Percentiles rank a stretch among this genome's conserved stretches.
phyloP scores from a whole-genome alignment of 2,797 vertebrate species.

The Erpetoichthys calabaricus region DNA sequence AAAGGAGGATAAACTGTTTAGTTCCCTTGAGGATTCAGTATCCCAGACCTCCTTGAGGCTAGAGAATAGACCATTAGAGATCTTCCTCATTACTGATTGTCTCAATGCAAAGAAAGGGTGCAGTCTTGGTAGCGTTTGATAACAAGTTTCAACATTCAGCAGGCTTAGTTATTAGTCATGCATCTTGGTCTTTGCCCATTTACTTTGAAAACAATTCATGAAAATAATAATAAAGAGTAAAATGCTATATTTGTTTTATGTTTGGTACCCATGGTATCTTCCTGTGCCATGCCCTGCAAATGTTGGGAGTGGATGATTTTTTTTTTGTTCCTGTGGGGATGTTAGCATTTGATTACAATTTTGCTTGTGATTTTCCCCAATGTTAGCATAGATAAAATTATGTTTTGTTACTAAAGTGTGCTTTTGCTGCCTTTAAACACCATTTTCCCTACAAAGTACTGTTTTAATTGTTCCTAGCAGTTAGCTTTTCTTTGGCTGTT shows the following conservation, averaged over 20 bases:
- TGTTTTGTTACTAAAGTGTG: no score
- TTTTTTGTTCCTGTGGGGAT: conserved; percentile 6
- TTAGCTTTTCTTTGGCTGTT: no score
- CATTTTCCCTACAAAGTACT: no score
- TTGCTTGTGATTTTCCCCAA: no score
- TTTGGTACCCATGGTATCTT: conserved; percentile 69
- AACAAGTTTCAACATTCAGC: conserved; percentile 90
- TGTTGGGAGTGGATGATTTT: conserved; percentile 29
- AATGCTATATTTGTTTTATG: conserved; percentile 76
- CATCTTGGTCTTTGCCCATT: conserved; percentile 78
- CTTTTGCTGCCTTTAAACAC: no score
- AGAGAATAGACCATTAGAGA: conserved; percentile 68
- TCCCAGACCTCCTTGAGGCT: conserved; percentile 75
- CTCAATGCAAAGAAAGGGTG: conserved; percentile 82
- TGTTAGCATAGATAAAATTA: no score
- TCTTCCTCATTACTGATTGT: conserved; percentile 93
- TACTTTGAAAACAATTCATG: conserved; percentile 78
- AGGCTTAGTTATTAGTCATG: conserved; percentile 97
- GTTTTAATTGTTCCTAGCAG: no score
- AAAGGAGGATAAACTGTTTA: conserved; percentile 70
- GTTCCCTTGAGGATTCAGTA: conserved; percentile 62
- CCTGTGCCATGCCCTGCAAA: conserved; percentile 62
- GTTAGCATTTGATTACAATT: not conserved
- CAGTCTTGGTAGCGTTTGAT: conserved; percentile 86
- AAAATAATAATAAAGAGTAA: conserved; percentile 76